These are phyloP conservation scores for Rana temporaria DNA, from an alignment of 2,113 vertebrate species.

Conservation along the genomic window DNA sequence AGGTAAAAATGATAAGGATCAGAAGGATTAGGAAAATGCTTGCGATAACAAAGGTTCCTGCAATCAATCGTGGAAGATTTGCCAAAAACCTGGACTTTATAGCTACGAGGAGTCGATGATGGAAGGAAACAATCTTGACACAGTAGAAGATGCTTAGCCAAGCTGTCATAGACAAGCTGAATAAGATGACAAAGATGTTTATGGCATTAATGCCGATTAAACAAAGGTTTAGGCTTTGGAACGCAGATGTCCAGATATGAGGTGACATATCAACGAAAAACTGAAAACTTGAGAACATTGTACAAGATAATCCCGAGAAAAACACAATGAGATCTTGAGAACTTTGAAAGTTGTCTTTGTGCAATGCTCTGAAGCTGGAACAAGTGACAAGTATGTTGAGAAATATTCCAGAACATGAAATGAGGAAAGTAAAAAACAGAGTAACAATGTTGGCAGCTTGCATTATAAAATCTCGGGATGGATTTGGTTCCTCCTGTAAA, in stretches of 20 bases:
- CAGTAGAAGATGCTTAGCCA: slow-evolving; percentile 20
- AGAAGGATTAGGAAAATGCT: not conserved
- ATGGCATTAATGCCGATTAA: not conserved
- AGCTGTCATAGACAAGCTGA: not conserved
- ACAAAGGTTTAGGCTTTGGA: not conserved
- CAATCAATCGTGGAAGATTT: not conserved
- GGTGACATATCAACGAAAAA: not conserved
- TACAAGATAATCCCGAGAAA: no score
- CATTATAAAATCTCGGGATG: no score
- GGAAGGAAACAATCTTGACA: slow-evolving; percentile 11
- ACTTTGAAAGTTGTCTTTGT: no score
- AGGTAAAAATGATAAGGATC: not conserved
- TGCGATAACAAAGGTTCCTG: not conserved
- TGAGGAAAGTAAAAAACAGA: not conserved
- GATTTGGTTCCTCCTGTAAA: no score
- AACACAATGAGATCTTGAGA: no score
- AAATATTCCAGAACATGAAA: not conserved
- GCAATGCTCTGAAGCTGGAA: no score
- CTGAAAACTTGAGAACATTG: no score
- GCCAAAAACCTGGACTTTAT: not conserved
- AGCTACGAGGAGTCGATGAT: not conserved
- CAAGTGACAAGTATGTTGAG: not conserved
- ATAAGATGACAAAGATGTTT: not conserved
- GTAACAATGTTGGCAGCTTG: no score
- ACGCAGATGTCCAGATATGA: no score